Percentiles rank a stretch among this genome's conserved stretches.
Evolutionary conservation across 2,888 invertebrate species (phyloP).

Genomic region (Clanis bilineata): DNA sequence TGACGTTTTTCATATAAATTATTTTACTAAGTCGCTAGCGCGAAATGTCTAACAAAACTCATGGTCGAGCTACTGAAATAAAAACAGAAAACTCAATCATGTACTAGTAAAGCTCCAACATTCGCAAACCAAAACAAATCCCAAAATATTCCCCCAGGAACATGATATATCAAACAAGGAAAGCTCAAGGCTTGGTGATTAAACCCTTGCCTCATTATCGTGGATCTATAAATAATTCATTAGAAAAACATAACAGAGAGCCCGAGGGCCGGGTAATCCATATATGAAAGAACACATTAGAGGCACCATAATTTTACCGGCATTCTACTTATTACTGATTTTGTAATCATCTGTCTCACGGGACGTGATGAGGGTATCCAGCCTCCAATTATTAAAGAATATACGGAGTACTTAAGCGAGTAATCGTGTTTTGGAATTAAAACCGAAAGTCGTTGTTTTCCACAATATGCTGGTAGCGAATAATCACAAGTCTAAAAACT

Average conservation of each 20-base stretch:
- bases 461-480: no score
- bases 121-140: background rate
- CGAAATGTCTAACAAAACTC: no score
- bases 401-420: background rate
- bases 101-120: background rate
- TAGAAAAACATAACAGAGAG: slow-evolving; percentile 12
- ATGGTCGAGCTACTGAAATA: no score
- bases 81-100: no score
- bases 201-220: slow-evolving; percentile 16
- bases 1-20: no score
- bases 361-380: background rate
- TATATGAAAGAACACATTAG: slow-evolving; percentile 4
- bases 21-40: no score
- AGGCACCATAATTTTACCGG: background rate
- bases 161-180: slow-evolving; percentile 7
- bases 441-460: no score
- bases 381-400: background rate
- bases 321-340: slow-evolving; percentile 3
- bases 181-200: slow-evolving; percentile 1
- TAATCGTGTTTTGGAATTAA: no score
- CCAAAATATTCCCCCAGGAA: background rate
- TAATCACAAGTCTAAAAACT: no score
- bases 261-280: slow-evolving; percentile 3
- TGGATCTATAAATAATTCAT: slow-evolving; percentile 16
- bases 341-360: background rate